Conservation (phyloP, 2,888 invertebrate genomes). For the Xanthia togata region DNA sequence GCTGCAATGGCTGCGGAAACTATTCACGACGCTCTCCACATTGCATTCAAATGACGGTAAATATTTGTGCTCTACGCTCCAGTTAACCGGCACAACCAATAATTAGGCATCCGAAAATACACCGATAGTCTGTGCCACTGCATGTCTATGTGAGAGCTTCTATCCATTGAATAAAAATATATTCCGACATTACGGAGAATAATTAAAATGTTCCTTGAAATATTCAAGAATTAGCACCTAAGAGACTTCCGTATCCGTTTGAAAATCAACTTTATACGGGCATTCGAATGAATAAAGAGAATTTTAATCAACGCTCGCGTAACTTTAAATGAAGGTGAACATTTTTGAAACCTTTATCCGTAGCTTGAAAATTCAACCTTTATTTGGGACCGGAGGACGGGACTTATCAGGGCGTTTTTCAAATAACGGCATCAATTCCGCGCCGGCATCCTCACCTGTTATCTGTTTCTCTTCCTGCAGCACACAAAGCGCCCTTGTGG, state of each 20-base stretch:
- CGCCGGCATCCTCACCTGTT: conserved; percentile 81
- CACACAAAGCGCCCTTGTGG: conserved; percentile 76
- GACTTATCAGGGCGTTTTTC: conserved; percentile 86
- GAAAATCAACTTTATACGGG: conserved; percentile 71
- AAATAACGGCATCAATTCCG: conserved; percentile 84
- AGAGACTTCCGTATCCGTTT: conserved; percentile 60
- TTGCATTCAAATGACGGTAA: conserved; percentile 65
- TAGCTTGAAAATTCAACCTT: conserved; percentile 78
- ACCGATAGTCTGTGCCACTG: conserved; percentile 38
- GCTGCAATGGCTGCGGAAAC: conserved; percentile 51
- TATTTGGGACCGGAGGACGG: conserved; percentile 79
- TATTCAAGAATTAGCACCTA: conserved; percentile 47
- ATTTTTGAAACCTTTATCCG: conserved; percentile 82
- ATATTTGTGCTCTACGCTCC: conserved; percentile 63
- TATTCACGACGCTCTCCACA: conserved; percentile 60
- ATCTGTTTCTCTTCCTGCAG: conserved; percentile 82
- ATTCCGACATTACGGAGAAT: conserved; percentile 26
- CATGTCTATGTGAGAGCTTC: conserved; percentile 21
- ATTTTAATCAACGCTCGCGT: conserved; percentile 80
- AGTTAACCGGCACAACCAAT: conserved; percentile 57
- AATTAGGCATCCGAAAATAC: conserved; percentile 65
- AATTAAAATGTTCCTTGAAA: conserved; percentile 46
- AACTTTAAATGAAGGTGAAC: conserved; percentile 83
- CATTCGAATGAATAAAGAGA: conserved; percentile 75
- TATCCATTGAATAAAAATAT: conserved; percentile 36